These are phyloP conservation scores for Sebastes schlegelii DNA, from an alignment of 2,113 vertebrate genomes.

Conservation along the genomic window DNA sequence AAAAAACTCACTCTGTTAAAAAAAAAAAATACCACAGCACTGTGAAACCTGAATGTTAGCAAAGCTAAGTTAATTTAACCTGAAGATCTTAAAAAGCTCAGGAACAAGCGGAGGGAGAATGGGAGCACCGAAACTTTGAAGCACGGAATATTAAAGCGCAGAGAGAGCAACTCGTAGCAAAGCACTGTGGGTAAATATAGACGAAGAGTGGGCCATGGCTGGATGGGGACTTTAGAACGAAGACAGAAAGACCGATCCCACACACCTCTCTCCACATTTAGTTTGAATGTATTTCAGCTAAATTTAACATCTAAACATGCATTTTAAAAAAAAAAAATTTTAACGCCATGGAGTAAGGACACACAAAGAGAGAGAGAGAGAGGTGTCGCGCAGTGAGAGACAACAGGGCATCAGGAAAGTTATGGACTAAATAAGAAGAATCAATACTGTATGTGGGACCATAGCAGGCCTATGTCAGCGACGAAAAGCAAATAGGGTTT, in stretches of 20 bases:
- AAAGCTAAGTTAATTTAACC: no score
- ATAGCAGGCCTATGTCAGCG: conserved; percentile 41
- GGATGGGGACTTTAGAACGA: conserved; percentile 40
- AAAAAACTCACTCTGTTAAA: background rate
- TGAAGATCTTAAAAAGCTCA: conserved; percentile 56
- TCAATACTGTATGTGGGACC: conserved; percentile 58
- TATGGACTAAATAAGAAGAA: conserved; percentile 39
- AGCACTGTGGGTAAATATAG: conserved; percentile 63
- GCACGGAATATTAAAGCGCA: conserved; percentile 31
- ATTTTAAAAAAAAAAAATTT: no score
- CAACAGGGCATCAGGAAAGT: conserved; percentile 65
- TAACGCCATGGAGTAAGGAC: background rate
- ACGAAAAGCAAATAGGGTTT: conserved; percentile 26
- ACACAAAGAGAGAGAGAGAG: background rate
- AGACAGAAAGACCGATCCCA: conserved; percentile 46
- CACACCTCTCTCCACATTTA: conserved; percentile 19
- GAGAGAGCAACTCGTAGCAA: conserved; percentile 44
- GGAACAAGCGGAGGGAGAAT: conserved; percentile 50
- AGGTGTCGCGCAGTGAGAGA: conserved; percentile 41
- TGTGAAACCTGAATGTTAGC: conserved; percentile 39
- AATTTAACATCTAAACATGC: background rate
- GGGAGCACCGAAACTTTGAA: conserved; percentile 40
- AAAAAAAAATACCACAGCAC: conserved; percentile 11
- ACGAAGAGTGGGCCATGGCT: conserved; percentile 40
- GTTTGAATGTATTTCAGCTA: background rate